These are phyloP conservation scores for Drosophila sechellia DNA, from an alignment of 1,140 invertebrate species.

Conservation along the genomic window DNA sequence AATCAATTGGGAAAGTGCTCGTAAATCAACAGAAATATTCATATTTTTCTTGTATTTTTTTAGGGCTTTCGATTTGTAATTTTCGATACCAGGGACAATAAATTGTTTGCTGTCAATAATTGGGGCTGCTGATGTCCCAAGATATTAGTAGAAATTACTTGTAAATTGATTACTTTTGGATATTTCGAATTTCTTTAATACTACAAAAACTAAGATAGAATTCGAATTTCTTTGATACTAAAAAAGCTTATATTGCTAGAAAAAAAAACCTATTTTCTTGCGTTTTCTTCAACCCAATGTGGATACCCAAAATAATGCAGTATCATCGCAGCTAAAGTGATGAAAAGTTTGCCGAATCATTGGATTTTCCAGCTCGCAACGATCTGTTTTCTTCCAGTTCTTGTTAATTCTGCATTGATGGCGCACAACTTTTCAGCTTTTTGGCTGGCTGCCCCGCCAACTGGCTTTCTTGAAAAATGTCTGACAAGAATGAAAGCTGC, in stretches of 20 bases:
- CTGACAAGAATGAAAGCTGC: conserved; percentile 4
- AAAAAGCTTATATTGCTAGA: not conserved
- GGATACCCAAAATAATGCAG: not conserved
- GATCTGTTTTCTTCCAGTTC: conserved; percentile 27
- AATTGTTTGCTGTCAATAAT: conserved; percentile 21
- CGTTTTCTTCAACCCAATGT: not conserved
- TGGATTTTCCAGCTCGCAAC: not conserved
- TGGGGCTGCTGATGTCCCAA: conserved; percentile 4
- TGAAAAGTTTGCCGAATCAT: conserved; percentile 24
- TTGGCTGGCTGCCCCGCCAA: conserved; percentile 8
- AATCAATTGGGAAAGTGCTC: conserved; percentile 37
- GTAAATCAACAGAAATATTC: conserved; percentile 29
- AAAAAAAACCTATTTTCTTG: not conserved
- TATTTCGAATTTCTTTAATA: not conserved
- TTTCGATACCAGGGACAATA: conserved; percentile 14
- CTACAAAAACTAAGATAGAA: too few species aligned
- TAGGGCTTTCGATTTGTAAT: conserved; percentile 17
- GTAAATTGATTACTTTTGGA: too few species aligned
- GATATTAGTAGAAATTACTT: not conserved
- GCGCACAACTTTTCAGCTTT: conserved; percentile 24
- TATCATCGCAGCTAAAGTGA: not conserved
- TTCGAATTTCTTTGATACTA: not conserved
- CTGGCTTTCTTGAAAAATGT: conserved; percentile 25
- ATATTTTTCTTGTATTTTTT: conserved; percentile 14
- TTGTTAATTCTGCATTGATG: conserved; percentile 13